Conservation (phyloP, 37 sponge, comb jelly and placozoan species). For the Mnemiopsis leidyi region DNA sequence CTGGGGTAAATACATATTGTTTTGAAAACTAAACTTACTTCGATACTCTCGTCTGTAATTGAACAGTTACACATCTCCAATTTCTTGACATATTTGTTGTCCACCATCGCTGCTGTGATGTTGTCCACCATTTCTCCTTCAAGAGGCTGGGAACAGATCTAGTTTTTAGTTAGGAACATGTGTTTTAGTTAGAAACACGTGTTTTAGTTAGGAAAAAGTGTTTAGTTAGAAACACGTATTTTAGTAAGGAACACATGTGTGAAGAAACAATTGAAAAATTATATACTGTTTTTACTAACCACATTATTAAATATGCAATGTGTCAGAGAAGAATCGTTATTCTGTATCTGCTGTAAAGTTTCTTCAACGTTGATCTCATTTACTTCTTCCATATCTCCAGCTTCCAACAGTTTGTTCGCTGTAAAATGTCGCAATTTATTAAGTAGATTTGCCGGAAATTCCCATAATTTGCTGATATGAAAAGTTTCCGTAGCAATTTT, state of each 20-base stretch:
- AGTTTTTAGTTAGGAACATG: not conserved
- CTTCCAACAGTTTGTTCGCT: not conserved
- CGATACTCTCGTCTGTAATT: constrained; percentile 8
- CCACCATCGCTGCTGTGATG: not conserved
- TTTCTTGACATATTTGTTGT: constrained; percentile 32
- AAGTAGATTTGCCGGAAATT: too few species aligned
- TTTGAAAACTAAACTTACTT: not conserved
- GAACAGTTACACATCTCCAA: constrained; percentile 47
- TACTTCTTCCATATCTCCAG: constrained; percentile 19
- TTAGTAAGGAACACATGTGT: not conserved
- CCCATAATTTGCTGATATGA: too few species aligned
- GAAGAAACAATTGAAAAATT: not conserved
- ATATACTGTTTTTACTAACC: constrained; percentile 42
- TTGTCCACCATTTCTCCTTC: not conserved
- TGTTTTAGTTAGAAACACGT: not conserved
- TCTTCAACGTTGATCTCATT: constrained; percentile 37
- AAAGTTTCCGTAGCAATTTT: too few species aligned
- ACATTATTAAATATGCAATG: constrained; percentile 28
- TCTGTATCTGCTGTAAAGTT: not conserved
- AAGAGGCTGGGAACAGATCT: not conserved
- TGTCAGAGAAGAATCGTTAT: constrained; percentile 20
- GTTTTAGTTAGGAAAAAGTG: not conserved
- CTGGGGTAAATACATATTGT: too few species aligned
- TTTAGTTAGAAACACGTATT: not conserved
- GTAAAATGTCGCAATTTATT: not conserved